Base-by-base conservation (phyloP, 2,113 vertebrate genomes). In the Triplophysa tibetana region DNA sequence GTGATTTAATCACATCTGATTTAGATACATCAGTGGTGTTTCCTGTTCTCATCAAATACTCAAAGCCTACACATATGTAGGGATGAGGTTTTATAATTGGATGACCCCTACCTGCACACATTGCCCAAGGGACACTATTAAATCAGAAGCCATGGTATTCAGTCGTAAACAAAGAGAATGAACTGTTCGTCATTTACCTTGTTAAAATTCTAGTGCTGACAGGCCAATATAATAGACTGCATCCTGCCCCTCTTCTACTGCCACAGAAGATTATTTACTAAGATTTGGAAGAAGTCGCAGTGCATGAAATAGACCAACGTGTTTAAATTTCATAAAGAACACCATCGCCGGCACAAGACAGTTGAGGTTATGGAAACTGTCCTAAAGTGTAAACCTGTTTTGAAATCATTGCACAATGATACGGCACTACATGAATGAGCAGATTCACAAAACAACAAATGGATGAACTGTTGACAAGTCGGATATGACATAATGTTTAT, bases 361-460 rank as follows among this genome's bases (percentile, higher is more conserved):
- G 48, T 50, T n/a, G 21, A 3, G 8, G 64, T 75, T 61, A 68
- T 68, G 24, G 50, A 75, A 24, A 43, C 17, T 7, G 10, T 21
- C 26, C 11, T 72, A 63, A 67, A 64, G 48, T 21, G 8, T 26
- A 33, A 56, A 24, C 2, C 60, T 52, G 29, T 45, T 70, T 33
- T 66, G 58, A 77, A 64, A 77, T 77, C 75, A 14, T 48, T 77
- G 56, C 13, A 41, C 12, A 52, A 16, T 79, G 43, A 61, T 64
- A 38, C 19, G 9, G 14, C 23, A 24, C 1, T 26, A 58, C 54
- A 43, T 61, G n/a, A 74, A n/a, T 75, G 73, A 62, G 41, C 13
- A 50, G 38, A 63, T 75, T 75, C 41, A 43, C 29, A 61, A 74
- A 61, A 75, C 41, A 63, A 63, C 58, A 63, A 26, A 48, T 50